phyloP scores from a whole-genome alignment of 2,888 invertebrate species.

The Aphodius granarius region DNA sequence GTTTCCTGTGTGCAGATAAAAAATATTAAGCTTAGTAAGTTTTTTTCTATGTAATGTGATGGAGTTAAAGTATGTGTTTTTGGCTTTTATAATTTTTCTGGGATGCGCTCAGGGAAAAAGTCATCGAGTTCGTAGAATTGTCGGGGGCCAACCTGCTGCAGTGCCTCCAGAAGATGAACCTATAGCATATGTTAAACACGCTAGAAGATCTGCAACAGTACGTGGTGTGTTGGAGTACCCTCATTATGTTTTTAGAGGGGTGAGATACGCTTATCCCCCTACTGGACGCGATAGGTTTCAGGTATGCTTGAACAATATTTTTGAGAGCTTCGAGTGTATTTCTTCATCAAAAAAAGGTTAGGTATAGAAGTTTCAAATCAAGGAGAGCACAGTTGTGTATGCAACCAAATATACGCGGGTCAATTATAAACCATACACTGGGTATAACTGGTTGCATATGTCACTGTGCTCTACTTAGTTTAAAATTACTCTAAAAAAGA shows the following conservation, averaged over 20 bases:
- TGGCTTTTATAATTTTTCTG: neutral
- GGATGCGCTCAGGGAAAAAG: neutral
- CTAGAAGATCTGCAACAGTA: constrained; percentile 64
- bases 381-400: too few species aligned
- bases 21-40: neutral
- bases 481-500: too few species aligned
- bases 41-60: neutral
- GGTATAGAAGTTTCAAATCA: too few species aligned
- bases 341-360: too few species aligned
- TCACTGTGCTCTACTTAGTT: too few species aligned
- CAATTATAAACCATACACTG: too few species aligned
- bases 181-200: constrained; percentile 66
- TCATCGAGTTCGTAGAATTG: constrained; percentile 56
- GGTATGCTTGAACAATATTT: too few species aligned
- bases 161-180: constrained; percentile 73
- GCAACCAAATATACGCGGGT: too few species aligned
- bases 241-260: constrained; percentile 73
- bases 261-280: constrained; percentile 69
- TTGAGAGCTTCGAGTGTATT: too few species aligned
- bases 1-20: neutral
- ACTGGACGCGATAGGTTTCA: constrained; percentile 61
- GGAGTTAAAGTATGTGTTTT: neutral
- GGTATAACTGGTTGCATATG: too few species aligned
- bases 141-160: constrained; percentile 69
- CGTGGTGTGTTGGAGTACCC: constrained; percentile 64